Evolutionary conservation across 2,888 invertebrate genomes (phyloP).

Genomic region (Formica aserva): DNA sequence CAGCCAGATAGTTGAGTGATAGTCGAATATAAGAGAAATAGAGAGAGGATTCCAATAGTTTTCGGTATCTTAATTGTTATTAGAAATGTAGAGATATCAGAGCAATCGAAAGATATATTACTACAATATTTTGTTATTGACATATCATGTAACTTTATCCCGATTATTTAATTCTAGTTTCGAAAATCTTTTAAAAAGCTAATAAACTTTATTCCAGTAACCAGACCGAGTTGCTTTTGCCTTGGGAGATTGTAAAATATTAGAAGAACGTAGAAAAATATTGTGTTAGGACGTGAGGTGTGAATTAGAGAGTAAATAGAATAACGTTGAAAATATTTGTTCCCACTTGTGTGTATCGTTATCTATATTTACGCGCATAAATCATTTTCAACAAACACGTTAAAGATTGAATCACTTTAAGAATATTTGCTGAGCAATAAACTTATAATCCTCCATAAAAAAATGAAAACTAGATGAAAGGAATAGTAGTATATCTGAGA

Average conservation of each 20-base stretch:
- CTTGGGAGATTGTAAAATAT: slow-evolving; percentile 1
- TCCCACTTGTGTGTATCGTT: background rate
- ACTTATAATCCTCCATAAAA: background rate
- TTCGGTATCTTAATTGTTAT: background rate
- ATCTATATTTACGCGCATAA: background rate
- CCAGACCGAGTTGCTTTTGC: background rate
- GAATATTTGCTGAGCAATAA: slow-evolving; percentile 5
- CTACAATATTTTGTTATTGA: background rate
- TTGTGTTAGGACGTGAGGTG: background rate
- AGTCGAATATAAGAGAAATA: too few relatives aligned
- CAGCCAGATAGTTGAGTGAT: slow-evolving; percentile 59
- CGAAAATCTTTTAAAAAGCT: background rate
- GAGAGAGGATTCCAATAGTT: background rate
- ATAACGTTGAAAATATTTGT: background rate
- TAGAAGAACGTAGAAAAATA: background rate
- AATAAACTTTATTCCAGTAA: background rate
- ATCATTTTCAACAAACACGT: background rate
- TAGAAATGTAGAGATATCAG: background rate
- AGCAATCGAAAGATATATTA: background rate
- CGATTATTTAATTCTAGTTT: background rate
- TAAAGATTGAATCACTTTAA: background rate
- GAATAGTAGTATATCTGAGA: background rate
- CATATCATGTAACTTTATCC: background rate
- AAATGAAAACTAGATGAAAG: background rate
- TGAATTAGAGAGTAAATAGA: slow-evolving; percentile 12